Conservation (phyloP, 2,797 vertebrate genomes). For the Rhynchonycteris naso region DNA sequence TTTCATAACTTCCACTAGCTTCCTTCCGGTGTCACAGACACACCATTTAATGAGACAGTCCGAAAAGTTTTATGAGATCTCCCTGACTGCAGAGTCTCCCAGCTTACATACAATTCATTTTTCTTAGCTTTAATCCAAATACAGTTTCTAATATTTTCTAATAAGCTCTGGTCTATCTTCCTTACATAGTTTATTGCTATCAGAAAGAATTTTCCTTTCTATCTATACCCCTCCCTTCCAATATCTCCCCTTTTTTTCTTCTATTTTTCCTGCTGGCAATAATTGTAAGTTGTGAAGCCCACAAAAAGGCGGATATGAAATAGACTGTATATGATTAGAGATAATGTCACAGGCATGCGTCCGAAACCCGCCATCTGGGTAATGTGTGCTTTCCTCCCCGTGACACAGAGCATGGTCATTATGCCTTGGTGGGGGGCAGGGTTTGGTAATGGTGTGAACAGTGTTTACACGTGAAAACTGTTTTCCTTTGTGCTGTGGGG, state of each 20-base stretch:
- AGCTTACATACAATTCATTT: slow-evolving; percentile 61
- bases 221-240: slow-evolving; percentile 43
- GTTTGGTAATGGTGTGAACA: slow-evolving; percentile 48
- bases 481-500: not conserved
- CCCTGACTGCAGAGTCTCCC: slow-evolving; percentile 51
- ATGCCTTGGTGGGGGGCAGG: slow-evolving; percentile 58
- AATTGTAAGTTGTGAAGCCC: slow-evolving; percentile 83
- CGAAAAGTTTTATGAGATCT: slow-evolving; percentile 55
- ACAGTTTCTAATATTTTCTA: slow-evolving; percentile 70
- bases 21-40: slow-evolving; percentile 25
- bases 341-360: slow-evolving; percentile 82
- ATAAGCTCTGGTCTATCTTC: slow-evolving; percentile 72
- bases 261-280: slow-evolving; percentile 80
- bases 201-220: slow-evolving; percentile 68
- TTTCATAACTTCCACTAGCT: slow-evolving; percentile 47
- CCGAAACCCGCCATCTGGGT: slow-evolving; percentile 79
- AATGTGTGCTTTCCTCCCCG: slow-evolving; percentile 82
- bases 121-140: slow-evolving; percentile 66
- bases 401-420: slow-evolving; percentile 83
- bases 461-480: slow-evolving; percentile 43
- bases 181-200: slow-evolving; percentile 71
- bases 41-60: not conserved
- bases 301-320: slow-evolving; percentile 85
- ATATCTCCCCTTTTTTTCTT: slow-evolving; percentile 61
- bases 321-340: slow-evolving; percentile 85